phyloP scores from a whole-genome alignment of 2,797 vertebrate genomes.

The Siniperca scherzeri region DNA sequence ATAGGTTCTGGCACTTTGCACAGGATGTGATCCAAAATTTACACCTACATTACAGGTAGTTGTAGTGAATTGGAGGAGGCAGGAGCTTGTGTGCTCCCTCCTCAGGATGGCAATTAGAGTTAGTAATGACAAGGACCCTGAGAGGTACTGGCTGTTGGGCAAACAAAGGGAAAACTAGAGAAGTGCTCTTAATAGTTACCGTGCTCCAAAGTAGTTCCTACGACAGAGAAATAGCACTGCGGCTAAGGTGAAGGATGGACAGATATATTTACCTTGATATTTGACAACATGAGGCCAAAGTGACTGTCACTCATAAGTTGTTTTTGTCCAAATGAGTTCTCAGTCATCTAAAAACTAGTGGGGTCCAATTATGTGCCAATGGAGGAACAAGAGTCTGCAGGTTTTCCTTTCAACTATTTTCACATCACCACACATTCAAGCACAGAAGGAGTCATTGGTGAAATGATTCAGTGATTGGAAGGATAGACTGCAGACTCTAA shows the following conservation, averaged over 20 bases:
- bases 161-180: neutral
- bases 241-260: neutral
- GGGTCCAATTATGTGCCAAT: neutral
- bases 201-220: neutral
- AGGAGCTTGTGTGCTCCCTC: neutral
- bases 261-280: neutral
- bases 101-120: neutral
- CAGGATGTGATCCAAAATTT: neutral
- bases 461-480: neutral
- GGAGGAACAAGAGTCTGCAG: neutral
- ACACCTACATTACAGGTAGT: neutral
- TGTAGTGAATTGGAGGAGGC: neutral
- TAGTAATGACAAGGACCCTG: neutral
- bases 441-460: conserved; percentile 14
- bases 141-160: neutral
- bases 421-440: neutral
- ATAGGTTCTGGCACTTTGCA: neutral
- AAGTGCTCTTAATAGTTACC: neutral
- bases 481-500: neutral
- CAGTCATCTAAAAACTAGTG: neutral
- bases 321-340: neutral
- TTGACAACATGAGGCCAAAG: neutral
- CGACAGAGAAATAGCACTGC: neutral
- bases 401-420: conserved; percentile 10
- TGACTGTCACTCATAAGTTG: neutral